Percentiles rank a stretch among this genome's conserved stretches.
phyloP scores from a whole-genome alignment of 2,797 vertebrate species.

The Avahi laniger region DNA sequence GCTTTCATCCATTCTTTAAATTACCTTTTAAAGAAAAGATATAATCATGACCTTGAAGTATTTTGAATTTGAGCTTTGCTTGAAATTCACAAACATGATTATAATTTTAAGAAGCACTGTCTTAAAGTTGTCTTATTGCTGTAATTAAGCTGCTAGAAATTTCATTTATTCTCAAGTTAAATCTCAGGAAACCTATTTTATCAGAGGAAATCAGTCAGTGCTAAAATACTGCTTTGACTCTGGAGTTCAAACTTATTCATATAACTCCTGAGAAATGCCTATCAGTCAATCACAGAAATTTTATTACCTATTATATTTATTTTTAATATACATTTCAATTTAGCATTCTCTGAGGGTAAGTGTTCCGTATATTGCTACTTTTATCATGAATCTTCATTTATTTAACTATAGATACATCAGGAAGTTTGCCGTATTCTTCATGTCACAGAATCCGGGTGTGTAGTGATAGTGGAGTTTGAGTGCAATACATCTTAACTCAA shows the following conservation, averaged over 20 bases:
- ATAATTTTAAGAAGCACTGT: constrained; percentile 63
- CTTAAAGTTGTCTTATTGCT: constrained; percentile 57
- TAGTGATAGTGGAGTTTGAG: background rate
- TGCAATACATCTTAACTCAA: background rate
- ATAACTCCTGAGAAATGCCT: constrained; percentile 53
- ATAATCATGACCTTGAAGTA: constrained; percentile 54
- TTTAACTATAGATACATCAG: background rate
- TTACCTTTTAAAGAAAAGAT: constrained; percentile 50
- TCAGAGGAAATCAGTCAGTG: constrained; percentile 64
- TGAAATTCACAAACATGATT: constrained; percentile 64
- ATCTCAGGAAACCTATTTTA: constrained; percentile 70
- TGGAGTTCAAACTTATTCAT: constrained; percentile 48
- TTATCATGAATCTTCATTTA: constrained; percentile 12
- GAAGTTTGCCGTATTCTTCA: background rate
- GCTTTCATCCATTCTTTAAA: constrained; percentile 57
- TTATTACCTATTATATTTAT: constrained; percentile 52
- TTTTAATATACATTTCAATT: constrained; percentile 71
- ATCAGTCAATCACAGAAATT: constrained; percentile 53
- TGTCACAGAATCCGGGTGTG: background rate
- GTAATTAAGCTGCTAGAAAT: constrained; percentile 64
- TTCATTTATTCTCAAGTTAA: constrained; percentile 69
- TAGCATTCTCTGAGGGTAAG: constrained; percentile 53
- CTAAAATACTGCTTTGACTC: constrained; percentile 49
- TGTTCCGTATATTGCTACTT: constrained; percentile 39
- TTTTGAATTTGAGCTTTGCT: constrained; percentile 59